Base-by-base conservation (phyloP, 2,888 invertebrate genomes). In the Pemphredon lugubris region DNA sequence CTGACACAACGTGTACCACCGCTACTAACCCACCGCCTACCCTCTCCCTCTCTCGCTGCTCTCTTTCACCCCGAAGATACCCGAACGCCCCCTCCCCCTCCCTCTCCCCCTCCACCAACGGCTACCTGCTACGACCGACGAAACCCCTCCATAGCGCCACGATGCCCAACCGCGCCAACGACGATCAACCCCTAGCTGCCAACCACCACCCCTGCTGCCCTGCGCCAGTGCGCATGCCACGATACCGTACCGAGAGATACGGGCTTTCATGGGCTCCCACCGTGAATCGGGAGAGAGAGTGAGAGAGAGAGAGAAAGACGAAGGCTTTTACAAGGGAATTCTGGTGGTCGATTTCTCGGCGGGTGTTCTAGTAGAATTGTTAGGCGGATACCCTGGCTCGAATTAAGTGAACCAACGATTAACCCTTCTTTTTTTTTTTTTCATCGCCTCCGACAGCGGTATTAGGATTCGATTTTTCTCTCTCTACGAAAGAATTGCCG, bases 1-100 rank as follows among this genome's bases (percentile, higher is more conserved):
- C 87, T 85, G 85, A 76, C 84, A 85, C 87, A 88, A 88, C 88
- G 88, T 89, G 87, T 84, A 85, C 84, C 88, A 82, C 81, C 81
- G 83, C 86, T 87, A 88, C 88, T 88, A 84, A 86, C 80, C 75
- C 66, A 65, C 53, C 75, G 48, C 61, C 23, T 7, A 20, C 21
- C 44, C 13, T 7, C 44, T 21, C 11, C 16, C 26, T 26, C 26
- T 26, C 26, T 26, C 26, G 3, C 26, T 26, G n/a, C 26, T 26
- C 26, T 26, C 26, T 26, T 7, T 26, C 26, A 5, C 26, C 7
- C 26, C n/a, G n/a, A n/a, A n/a, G n/a, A n/a, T n/a, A n/a, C n/a
- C 53, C 75, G 48, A 63, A 11, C 2, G 9, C 21, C 44, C 13
- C 4, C 44, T 21, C 11, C 16, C 26, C 7, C 26, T 26, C 26